A percentile compares a stretch with the other conserved stretches of the same genome.
These are phyloP conservation scores for Rhynchopsitta pachyrhyncha DNA, from an alignment of 2,113 vertebrate species.

Conservation along the genomic window DNA sequence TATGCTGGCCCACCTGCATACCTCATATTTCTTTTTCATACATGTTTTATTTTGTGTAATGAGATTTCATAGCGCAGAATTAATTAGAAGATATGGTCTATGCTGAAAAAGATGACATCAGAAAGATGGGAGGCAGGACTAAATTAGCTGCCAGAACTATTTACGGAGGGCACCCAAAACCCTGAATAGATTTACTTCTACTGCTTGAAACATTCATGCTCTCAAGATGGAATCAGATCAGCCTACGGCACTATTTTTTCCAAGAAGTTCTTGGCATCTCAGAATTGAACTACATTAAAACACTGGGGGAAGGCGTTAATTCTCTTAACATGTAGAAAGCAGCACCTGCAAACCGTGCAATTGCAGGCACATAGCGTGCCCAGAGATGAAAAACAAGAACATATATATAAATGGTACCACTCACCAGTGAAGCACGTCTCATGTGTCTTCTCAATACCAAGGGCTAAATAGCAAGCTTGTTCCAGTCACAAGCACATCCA, in stretches of 20 bases:
- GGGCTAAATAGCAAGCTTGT: constrained; percentile 13
- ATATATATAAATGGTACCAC: constrained; percentile 10
- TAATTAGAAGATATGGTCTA: neutral
- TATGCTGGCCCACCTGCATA: neutral
- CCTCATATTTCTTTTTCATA: neutral
- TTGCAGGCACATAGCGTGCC: neutral
- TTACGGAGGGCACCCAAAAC: neutral
- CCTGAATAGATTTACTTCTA: constrained; percentile 1
- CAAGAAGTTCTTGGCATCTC: neutral
- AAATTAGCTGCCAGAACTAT: constrained; percentile 28
- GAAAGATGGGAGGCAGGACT: constrained; percentile 2
- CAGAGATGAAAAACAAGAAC: constrained; percentile 22
- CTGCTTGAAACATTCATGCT: neutral
- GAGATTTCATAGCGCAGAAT: neutral
- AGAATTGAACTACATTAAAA: constrained; percentile 1
- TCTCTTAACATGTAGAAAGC: constrained; percentile 1
- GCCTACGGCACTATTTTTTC: neutral
- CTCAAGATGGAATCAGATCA: neutral
- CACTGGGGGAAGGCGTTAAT: neutral
- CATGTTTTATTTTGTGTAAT: neutral
- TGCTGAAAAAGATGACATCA: neutral
- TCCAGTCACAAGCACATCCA: constrained; percentile 17
- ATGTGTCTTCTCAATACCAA: constrained; percentile 31
- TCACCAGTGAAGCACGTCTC: constrained; percentile 29
- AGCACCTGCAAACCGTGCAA: neutral